Base-by-base conservation (phyloP, 1,140 invertebrate genomes). In the Megathymus violae region DNA sequence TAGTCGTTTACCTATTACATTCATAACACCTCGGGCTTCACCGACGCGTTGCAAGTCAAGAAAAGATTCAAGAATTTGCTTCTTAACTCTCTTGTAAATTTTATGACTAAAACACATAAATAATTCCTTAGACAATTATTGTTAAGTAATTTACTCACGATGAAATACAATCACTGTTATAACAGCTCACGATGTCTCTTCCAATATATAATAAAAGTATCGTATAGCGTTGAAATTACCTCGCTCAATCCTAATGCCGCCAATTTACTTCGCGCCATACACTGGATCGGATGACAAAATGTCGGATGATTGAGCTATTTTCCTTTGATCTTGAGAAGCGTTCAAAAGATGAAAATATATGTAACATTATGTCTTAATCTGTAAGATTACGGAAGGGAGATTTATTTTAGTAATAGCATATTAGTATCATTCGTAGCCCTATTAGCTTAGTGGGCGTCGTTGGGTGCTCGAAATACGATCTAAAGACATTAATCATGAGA, bases 201-300 rank as follows among this genome's bases (percentile, higher is more conserved):
- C n/a, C n/a, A n/a, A n/a, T n/a, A n/a, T 31, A 19, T 65, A 58
- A 65, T 65, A 56, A 65, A 65, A 65, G 60, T 68, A 64, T 68
- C 66, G 54, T 60, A 43, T 64, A 61, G 48, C 66, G 46, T 56
- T 48, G 16, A 60, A 68, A 68, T 68, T 63, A 50, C 66, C 50
- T 43, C 41, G 19, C 34, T 46, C 34, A 41, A 47, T 10, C 11
- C 52, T 59, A 67, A 68, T 61, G 61, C 38, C 52, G 48, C 22
- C 66, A 68, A 63, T 68, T 60, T 65, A 41, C 63, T 54, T 34
- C 41, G 34, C 63, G 31, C 43, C 59, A 25, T 43, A n/a, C 27
- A 41, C 17, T 43, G 64, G 43, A 54, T 66, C 41, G 56, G 14
- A 56, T 61, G 43, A 46, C 63, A 50, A 56, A 66, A 60, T 50